Evolutionary conservation across 2,888 invertebrate species (phyloP), one percentile per base, ranked within the genome.

Genomic region (Malacosoma neustria): DNA sequence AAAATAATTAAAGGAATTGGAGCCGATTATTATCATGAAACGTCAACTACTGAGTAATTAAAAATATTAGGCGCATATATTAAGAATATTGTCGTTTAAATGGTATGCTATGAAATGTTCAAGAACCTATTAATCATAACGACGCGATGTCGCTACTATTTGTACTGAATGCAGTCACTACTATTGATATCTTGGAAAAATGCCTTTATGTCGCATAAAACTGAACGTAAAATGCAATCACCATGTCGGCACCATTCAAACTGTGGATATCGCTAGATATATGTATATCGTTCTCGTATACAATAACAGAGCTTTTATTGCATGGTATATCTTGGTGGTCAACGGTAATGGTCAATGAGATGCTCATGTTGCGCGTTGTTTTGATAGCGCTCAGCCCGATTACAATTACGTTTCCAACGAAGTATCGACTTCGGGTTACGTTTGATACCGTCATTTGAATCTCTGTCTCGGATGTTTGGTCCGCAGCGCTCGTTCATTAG

Each of bases 401-500:
- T 73, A 81, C 72, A 74, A 71, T 73, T 75, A 75, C 76, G 71
- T 70, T 84, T 82, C 80, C 79, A 65, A 67, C 75, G 82, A 84
- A 84, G 75, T 73, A 75, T 74, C 69, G 76, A 79, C 82, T 75
- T 85, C 85, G 66, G 70, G 77, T 85, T 84, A 79, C 84, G 72
- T 76, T 81, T 81, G 71, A 81, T 79, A 72, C 67, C 72, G 84
- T 79, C 85, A 85, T 79, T 82, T 71, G 85, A 85, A 84, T 82
- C 82, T 82, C 66, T 71, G 64, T 72, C 80, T 84, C 84, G 81
- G 82, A 84, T 85, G 82, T 85, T 85, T 85, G 80, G 80, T 74
- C 80, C 77, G 72, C 74, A 72, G 73, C 65, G 77, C 63, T 69
- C 74, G 72, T 82, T 82, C 84, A 85, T 85, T 85, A 84, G 77